Percentiles rank a stretch among this genome's conserved stretches.
Evolutionary conservation across 2,888 invertebrate species (phyloP).

Genomic region (Zygogramma bicolorata): DNA sequence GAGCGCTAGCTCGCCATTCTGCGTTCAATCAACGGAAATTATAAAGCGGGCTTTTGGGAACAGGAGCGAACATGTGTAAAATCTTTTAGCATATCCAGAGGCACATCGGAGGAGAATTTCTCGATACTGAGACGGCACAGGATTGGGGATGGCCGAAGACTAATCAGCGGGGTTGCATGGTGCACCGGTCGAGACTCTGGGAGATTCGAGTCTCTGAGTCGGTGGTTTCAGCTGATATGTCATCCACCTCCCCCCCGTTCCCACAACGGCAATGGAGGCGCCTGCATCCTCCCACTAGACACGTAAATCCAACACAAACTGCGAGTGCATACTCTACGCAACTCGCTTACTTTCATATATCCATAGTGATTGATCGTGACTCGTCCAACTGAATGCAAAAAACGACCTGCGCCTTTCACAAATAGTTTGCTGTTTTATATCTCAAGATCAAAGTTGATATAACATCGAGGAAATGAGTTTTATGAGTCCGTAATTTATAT

Average conservation of each 20-base stretch:
- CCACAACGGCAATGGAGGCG: background rate
- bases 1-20: conserved; percentile 36
- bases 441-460: too few relatives aligned
- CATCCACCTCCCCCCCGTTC: conserved; percentile 50
- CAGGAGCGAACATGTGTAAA: conserved; percentile 35
- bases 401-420: too few relatives aligned
- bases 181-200: conserved; percentile 52
- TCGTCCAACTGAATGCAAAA: background rate
- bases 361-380: too few relatives aligned
- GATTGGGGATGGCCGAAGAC: conserved; percentile 38
- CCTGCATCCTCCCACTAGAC: background rate
- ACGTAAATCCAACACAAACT: conserved; percentile 26
- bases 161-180: conserved; percentile 54
- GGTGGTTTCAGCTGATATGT: conserved; percentile 64
- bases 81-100: conserved; percentile 39
- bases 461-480: too few relatives aligned
- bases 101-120: conserved; percentile 29
- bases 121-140: conserved; percentile 28
- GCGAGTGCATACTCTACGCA: background rate
- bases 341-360: too few relatives aligned
- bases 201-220: conserved; percentile 50
- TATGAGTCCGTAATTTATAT: too few relatives aligned
- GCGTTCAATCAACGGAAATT: conserved; percentile 25
- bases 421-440: too few relatives aligned
- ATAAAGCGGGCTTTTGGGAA: conserved; percentile 30